phyloP scores from a whole-genome alignment of 2,113 vertebrate genomes.

The Hepsetus odoe region DNA sequence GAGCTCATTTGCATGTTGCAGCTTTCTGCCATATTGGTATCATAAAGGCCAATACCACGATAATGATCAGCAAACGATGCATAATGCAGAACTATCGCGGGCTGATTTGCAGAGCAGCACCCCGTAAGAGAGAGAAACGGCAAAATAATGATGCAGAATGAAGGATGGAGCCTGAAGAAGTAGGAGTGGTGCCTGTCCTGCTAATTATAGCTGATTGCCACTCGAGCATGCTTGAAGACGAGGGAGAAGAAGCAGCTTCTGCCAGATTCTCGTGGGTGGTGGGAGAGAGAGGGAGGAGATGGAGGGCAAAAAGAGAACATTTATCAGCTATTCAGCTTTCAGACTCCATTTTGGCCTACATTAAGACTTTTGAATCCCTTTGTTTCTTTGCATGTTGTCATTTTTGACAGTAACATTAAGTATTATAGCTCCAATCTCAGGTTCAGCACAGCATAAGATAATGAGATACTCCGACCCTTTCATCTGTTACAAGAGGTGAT shows the following conservation, averaged over 20 bases:
- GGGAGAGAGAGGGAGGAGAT: background rate
- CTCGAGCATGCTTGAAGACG: constrained; percentile 36
- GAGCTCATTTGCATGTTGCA: background rate
- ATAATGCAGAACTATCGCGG: background rate
- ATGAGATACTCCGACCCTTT: background rate
- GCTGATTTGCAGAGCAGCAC: background rate
- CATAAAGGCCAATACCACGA: background rate
- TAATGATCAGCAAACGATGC: background rate
- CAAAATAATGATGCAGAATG: background rate
- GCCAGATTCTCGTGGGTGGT: constrained; percentile 6
- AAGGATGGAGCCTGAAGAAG: constrained; percentile 22
- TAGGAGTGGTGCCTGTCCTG: constrained; percentile 25
- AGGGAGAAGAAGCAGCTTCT: constrained; percentile 11
- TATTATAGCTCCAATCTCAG: background rate
- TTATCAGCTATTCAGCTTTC: constrained; percentile 23
- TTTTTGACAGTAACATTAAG: background rate
- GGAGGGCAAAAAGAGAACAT: constrained; percentile 24
- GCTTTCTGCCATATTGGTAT: background rate
- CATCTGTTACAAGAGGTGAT: background rate
- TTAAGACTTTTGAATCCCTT: background rate
- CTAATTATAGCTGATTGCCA: constrained; percentile 40
- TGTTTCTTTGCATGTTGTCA: background rate
- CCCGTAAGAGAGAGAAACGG: background rate
- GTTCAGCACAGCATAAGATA: too few species aligned
- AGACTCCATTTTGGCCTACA: constrained; percentile 18